Evolutionary conservation across 2,888 invertebrate genomes (phyloP).

Genomic region (Netelia fuscicornis): DNA sequence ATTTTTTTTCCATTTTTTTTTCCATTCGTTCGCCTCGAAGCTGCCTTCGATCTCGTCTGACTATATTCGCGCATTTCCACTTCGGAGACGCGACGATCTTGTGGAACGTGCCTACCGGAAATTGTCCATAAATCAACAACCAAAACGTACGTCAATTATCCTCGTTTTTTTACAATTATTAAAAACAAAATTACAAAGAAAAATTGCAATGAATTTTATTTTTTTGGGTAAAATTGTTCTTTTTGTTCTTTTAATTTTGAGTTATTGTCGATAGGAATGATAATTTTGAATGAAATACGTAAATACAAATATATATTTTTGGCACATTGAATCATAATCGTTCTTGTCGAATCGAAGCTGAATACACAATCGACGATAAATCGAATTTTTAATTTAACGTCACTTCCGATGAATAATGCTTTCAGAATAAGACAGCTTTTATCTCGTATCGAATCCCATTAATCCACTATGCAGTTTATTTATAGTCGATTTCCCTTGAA

Average conservation of each 20-base stretch:
- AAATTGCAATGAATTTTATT: not conserved
- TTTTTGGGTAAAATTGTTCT: not conserved
- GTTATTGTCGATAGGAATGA: not conserved
- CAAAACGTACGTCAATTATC: slow-evolving; percentile 1
- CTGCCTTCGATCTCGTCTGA: slow-evolving; percentile 32
- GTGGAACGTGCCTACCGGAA: not conserved
- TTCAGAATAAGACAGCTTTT: not conserved
- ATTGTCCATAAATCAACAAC: not conserved
- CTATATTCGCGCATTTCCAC: slow-evolving; percentile 45
- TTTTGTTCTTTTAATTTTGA: not conserved
- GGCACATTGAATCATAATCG: not conserved
- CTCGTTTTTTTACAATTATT: not conserved
- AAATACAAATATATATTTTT: not conserved
- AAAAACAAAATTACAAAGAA: not conserved
- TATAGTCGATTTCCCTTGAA: not conserved
- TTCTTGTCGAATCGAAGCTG: not conserved
- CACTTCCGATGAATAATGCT: not conserved
- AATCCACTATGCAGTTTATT: not conserved
- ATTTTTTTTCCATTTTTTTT: slow-evolving; percentile 3
- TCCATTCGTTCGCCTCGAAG: not conserved
- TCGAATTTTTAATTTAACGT: not conserved
- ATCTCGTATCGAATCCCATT: slow-evolving; percentile 5
- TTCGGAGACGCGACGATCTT: slow-evolving; percentile 32
- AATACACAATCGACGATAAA: not conserved
- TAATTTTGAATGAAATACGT: not conserved